These are phyloP conservation scores for Cyrtonyx montezumae DNA, from an alignment of 2,113 vertebrate species.

Conservation along the genomic window DNA sequence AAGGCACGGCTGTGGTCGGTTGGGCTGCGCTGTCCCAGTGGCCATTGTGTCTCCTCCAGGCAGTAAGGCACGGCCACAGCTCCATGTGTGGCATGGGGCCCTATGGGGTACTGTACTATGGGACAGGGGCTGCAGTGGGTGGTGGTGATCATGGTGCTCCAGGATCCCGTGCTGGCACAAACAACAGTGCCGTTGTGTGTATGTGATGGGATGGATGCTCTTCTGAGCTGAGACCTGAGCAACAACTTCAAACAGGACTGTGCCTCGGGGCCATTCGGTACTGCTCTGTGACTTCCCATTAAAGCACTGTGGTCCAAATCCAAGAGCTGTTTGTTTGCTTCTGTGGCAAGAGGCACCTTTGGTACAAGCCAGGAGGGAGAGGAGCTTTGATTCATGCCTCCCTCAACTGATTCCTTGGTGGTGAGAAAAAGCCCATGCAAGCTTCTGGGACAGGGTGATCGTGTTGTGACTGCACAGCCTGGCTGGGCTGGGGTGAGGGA, in stretches of 20 bases:
- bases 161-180: not conserved
- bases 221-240: not conserved
- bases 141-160: not conserved
- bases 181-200: accelerated
- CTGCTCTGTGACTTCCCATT: constrained; percentile 26
- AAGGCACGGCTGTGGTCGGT: not conserved
- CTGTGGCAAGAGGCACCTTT: accelerated
- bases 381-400: not conserved
- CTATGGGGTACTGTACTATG: not conserved
- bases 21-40: accelerated
- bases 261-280: not conserved
- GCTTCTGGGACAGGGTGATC: not conserved
- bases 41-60: not conserved
- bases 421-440: not conserved
- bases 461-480: not conserved
- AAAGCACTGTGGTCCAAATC: constrained; percentile 18
- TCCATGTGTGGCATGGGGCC: not conserved
- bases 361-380: not conserved
- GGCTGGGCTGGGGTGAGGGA: not conserved
- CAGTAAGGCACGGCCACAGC: accelerated
- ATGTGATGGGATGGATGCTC: not conserved
- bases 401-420: not conserved
- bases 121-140: accelerated
- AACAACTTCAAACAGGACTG: not conserved
- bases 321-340: not conserved